Evolutionary conservation across 2,113 vertebrate genomes (phyloP), one percentile per base, ranked within the genome.

Genomic region (Anguilla japonica): DNA sequence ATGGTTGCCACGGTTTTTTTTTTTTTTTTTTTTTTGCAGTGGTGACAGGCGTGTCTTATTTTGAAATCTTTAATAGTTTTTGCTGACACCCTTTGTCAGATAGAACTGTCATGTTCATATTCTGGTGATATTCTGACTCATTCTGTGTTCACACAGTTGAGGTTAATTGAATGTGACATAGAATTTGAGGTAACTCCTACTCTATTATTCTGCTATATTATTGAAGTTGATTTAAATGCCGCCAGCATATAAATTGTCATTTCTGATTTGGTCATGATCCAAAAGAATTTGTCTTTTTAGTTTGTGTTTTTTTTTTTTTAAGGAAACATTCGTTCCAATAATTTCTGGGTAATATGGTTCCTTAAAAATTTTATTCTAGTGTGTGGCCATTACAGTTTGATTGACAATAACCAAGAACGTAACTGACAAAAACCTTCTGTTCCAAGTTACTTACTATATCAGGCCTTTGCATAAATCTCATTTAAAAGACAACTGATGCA

Each of bases 391-490:
- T 14, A 7, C 29, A 40, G 53, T 85, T 41, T 39, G 4, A 53
- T 50, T 41, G 75, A 85, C 50, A 53, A 53, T 53, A 53, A 53
- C 9, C 43, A 46, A 46, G 0, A 46, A 46, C 56, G 34, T 57
- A 34, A 85, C 56, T 85, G 84, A 79, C 75, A 40, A 79, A n/a
- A 85, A 29, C 84, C 75, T 85, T 81, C 84, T 85, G 78, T 85
- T 43, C 22, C 29, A 41, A 16, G 4, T 43, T 26, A 53, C 41
- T 82, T 18, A 82, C 41, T 56, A 79, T 85, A 79, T 15, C 41
- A 18, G 84, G n/a, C 34, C 34, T 34, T 85, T 79, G 46, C 34
- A 79, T 18, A 29, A 80, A 50, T 56, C 75, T 79, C 29, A 81
- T 85, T 85, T 85, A 50, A 53, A 80, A 80, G 50, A 85, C 84